Evolutionary conservation across 2,113 vertebrate species (phyloP), one percentile per base, ranked within the genome.

Genomic region (Cacatua alba): DNA sequence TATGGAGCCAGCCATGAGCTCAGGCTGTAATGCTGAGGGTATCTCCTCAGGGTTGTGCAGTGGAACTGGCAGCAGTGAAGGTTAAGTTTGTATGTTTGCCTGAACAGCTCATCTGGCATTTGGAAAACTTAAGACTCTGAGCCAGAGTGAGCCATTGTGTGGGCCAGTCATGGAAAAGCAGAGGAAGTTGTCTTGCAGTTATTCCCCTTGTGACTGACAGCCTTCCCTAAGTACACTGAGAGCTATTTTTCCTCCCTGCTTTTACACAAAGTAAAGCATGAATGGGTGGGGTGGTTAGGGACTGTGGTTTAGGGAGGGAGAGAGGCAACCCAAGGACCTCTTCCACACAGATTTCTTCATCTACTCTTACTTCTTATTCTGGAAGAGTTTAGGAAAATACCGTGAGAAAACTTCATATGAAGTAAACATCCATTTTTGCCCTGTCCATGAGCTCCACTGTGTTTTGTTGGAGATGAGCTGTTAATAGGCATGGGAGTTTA

Each of bases 381-480:
- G 48, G 9, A 78, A 86, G 33, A 94, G 48, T 57, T 69, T 87
- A 65, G 52, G 62, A 89, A 86, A 91, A 92, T 75, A 49, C 72
- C 76, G 57, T 52, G 62, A 89, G 86, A 91, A 92, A 75, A 52
- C 39, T 82, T 89, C 57, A 3, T 67, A 10, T 39, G 74, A 94
- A 39, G 24, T 41, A 71, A 92, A 79, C 29, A 68, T 11, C 17
- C 12, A 25, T 84, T 95, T 96, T 75, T 84, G 7, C 33, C 17
- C 18, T 75, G 13, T 79, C 70, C 10, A 1, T 94, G 43, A 13
- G 14, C 52, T 95, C 8, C 6, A 37, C 55, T 79, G 6, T 78
- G 72, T 95, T 95, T 95, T 94, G 74, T 91, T 89, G 69, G 86
- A 95, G 89, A 95, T 79, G 93, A 97, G 65, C 93, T 96, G 93